phyloP scores from a whole-genome alignment of 2,797 vertebrate genomes.

The Pyrocephalus nanus region DNA sequence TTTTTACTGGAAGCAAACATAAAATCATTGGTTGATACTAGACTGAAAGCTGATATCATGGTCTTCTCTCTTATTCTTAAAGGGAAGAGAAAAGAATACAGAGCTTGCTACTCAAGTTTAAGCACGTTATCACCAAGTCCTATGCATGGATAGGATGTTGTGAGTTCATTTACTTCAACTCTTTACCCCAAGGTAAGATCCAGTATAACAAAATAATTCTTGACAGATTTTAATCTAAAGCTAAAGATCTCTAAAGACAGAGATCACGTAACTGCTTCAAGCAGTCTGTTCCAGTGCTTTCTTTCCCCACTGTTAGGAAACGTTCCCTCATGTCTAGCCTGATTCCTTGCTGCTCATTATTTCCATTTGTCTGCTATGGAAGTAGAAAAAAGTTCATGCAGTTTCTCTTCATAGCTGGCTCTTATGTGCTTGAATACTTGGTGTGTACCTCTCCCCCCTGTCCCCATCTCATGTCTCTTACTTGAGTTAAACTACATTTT shows the following conservation, averaged over 20 bases:
- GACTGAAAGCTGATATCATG: not conserved
- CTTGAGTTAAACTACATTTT: not conserved
- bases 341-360: slow-evolving; percentile 8
- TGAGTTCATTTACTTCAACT: not conserved
- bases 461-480: not conserved
- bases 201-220: not conserved
- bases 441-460: not conserved
- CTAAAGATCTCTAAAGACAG: slow-evolving; percentile 19
- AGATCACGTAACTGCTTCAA: slow-evolving; percentile 18
- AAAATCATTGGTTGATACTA: not conserved
- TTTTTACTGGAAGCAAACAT: not conserved
- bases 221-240: slow-evolving; percentile 37
- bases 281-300: not conserved
- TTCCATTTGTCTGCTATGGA: not conserved
- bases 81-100: not conserved
- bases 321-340: not conserved
- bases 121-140: not conserved
- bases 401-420: not conserved
- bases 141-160: not conserved
- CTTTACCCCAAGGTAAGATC: not conserved
- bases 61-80: not conserved
- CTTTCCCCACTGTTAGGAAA: not conserved
- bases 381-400: not conserved
- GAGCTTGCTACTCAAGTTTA: not conserved
- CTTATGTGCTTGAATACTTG: not conserved